A percentile compares a stretch with the other conserved stretches of the same genome.
Evolutionary conservation across 2,888 invertebrate species (phyloP).

Genomic region (Nymphalis polychloros): DNA sequence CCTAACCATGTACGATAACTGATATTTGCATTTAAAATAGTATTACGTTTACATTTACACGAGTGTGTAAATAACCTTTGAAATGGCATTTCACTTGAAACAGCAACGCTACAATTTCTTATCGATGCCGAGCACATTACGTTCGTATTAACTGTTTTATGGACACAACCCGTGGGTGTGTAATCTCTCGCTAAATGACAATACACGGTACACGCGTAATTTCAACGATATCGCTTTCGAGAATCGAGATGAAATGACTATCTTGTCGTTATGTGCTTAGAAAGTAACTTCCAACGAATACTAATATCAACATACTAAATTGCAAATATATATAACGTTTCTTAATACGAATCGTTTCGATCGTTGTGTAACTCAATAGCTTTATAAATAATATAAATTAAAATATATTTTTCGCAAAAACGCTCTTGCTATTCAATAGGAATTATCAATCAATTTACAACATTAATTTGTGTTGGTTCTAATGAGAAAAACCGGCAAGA

Average conservation of each 20-base stretch:
- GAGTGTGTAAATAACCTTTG: constrained; percentile 39
- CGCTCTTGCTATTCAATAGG: too few species aligned
- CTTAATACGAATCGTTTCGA: too few species aligned
- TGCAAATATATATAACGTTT: neutral
- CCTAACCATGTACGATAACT: too few species aligned
- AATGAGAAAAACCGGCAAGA: neutral
- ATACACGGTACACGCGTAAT: constrained; percentile 34
- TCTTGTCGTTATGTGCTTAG: constrained; percentile 31
- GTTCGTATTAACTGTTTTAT: constrained; percentile 58
- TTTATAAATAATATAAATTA: too few species aligned
- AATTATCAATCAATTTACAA: too few species aligned
- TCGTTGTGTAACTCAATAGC: neutral
- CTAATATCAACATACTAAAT: constrained; percentile 5
- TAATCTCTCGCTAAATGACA: constrained; percentile 50
- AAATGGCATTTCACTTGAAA: constrained; percentile 50
- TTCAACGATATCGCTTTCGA: constrained; percentile 33
- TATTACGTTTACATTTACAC: constrained; percentile 13
- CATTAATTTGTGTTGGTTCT: neutral
- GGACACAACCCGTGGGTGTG: constrained; percentile 45
- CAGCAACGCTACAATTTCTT: constrained; percentile 51
- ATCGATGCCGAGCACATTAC: constrained; percentile 50
- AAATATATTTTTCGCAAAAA: too few species aligned
- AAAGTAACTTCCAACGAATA: constrained; percentile 25
- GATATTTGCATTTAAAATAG: too few species aligned
- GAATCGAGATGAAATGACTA: constrained; percentile 27